Base-by-base conservation (phyloP, 2,888 invertebrate genomes). In the Prenolepis imparis region DNA sequence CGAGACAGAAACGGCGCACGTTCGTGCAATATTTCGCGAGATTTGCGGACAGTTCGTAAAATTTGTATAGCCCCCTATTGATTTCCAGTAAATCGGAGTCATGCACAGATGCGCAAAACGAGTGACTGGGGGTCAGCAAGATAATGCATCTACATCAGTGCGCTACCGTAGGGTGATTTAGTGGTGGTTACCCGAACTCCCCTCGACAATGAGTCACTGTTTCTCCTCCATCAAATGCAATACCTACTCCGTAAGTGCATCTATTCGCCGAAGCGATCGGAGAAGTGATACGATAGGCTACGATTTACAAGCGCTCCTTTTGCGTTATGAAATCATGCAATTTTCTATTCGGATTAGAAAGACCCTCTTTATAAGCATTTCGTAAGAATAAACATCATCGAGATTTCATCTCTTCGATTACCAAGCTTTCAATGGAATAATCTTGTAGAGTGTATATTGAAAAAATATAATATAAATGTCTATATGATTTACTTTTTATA, bases 31-130 rank as follows among this genome's bases (percentile, higher is more conserved):
- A 80, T 80, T 80, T 80, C 59, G 78, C 55, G 41, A 39, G n/a
- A 18, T 52, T 24, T 28, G 70, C 44, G 44, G 63, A 63, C 63
- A 52, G 48, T 52, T 63, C n/a, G 75, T 32, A 59, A 80, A 80
- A 59, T 80, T 80, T 72, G 72, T 72, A 81, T n/a, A 61, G 64
- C 72, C 55, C 52, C 68, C 41, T 78, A 89, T 89, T 86, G 90
- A 89, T 88, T 86, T 44, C 55, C 63, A 57, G 85, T 48, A 77
- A 72, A 74, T 68, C 84, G 67, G 52, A 87, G 82, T 82, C 82
- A 80, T 81, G 88, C 90, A 88, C 90, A 89, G 90, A 90, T 85
- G 89, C 84, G 77, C 90, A 72, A 85, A 84, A 87, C 80, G 88
- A 90, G 84, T 87, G 78, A 77, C 64, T 72, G 64, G 64, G 86